Evolutionary conservation across 1,140 invertebrate species (phyloP).

Genomic region (Zophobas atratus): DNA sequence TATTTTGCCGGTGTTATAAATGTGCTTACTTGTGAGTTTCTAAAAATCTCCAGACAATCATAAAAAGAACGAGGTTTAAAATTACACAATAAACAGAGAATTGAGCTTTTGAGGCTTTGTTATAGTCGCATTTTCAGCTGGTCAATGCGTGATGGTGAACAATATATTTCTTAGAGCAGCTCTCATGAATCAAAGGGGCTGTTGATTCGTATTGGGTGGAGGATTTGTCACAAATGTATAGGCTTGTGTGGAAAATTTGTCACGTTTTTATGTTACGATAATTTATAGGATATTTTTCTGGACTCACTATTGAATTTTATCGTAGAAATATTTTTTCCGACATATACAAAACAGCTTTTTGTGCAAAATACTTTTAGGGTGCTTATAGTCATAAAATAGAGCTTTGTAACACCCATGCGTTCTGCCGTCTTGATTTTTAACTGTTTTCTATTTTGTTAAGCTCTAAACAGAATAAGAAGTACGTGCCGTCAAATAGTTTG

Average conservation of each 20-base stretch:
- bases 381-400: no score
- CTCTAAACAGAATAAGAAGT: no score
- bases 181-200: not conserved
- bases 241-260: slow-evolving; percentile 1
- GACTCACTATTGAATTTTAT: not conserved
- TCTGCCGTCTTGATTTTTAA: no score
- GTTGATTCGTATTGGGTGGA: not conserved
- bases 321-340: no score
- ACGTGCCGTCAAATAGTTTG: no score
- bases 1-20: not conserved
- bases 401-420: no score
- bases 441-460: no score
- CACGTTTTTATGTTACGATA: slow-evolving; percentile 1
- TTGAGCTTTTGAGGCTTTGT: slow-evolving; percentile 3
- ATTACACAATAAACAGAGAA: slow-evolving; percentile 8
- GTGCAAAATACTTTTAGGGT: no score
- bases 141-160: not conserved
- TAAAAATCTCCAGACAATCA: not conserved
- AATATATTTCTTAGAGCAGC: not conserved
- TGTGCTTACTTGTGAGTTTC: not conserved
- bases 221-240: not conserved
- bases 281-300: not conserved
- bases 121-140: not conserved
- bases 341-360: no score
- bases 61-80: slow-evolving; percentile 7